phyloP scores from a whole-genome alignment of 2,888 invertebrate species.

The Phengaris alcon region DNA sequence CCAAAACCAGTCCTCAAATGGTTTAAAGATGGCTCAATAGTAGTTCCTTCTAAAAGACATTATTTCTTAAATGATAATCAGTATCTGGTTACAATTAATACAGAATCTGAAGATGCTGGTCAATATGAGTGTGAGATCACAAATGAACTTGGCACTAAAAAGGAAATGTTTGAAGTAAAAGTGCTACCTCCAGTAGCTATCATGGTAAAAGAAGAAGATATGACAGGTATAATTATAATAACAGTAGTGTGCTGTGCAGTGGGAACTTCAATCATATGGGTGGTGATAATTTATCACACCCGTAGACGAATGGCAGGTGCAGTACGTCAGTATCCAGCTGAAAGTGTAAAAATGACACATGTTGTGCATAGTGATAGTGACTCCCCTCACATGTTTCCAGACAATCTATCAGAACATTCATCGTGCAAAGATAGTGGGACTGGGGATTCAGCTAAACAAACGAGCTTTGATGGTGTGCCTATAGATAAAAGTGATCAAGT shows the following conservation, averaged over 20 bases:
- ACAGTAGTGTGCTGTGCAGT: constrained; percentile 94
- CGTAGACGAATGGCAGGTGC: constrained; percentile 82
- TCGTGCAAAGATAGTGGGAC: constrained; percentile 90
- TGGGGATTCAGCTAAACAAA: constrained; percentile 87
- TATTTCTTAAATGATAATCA: constrained; percentile 93
- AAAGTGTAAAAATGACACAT: constrained; percentile 74
- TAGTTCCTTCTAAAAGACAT: constrained; percentile 88
- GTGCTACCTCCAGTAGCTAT: constrained; percentile 82
- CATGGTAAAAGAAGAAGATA: constrained; percentile 84
- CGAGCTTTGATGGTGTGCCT: constrained; percentile 81
- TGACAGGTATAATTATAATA: constrained; percentile 92
- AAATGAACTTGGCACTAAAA: constrained; percentile 89
- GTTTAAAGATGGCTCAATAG: constrained; percentile 89
- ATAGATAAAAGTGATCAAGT: constrained; percentile 69
- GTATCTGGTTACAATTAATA: constrained; percentile 91
- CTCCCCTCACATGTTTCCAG: constrained; percentile 75
- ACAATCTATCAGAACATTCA: constrained; percentile 86
- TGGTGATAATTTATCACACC: constrained; percentile 92
- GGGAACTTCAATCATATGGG: constrained; percentile 94
- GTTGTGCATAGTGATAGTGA: constrained; percentile 76
- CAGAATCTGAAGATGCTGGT: constrained; percentile 88
- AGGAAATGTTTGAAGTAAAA: constrained; percentile 84
- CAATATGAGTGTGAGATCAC: constrained; percentile 94
- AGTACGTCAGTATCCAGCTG: constrained; percentile 68
- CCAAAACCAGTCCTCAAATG: constrained; percentile 90